Evolutionary conservation across 1,140 invertebrate species (phyloP), one percentile per base, ranked within the genome.

Genomic region (Danaus melanippus): DNA sequence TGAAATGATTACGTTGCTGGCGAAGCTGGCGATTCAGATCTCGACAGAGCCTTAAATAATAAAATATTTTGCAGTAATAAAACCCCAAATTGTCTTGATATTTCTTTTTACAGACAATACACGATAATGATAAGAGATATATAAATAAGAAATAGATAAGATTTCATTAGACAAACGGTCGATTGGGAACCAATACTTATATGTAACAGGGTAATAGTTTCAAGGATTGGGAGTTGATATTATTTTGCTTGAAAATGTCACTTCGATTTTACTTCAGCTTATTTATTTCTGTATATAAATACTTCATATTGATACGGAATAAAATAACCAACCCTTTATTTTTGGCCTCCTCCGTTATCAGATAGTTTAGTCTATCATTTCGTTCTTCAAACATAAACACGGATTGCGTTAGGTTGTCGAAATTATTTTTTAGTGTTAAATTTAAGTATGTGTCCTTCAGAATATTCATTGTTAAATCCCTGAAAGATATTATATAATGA

Each of bases 1-100:
- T 79, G 1, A 70, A 58, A 53, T 79, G 71, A 44, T 70, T 74
- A 3, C 76, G 62, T 45, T 67, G 70, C 46, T 76, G 76, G n/a
- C 78, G 65, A 45, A 74, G 59, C 17, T 76, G 71, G 5, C 56
- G 62, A 41, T 60, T 62, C 7, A 71, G 50, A 0, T 81, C 78
- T 12, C 67, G 66, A 1, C 69, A 67, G 10, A 48, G 32, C 17
- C 74, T 79, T 42, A 9, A 47, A 60, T 60, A 32, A 32, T 32
- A 32, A 32, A 32, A 32, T 32, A 32, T 32, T 32, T 32, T 32
- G 21, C 21, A 32, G 21, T 32, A 4, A 32, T 32, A 32, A 32
- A 32, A 32, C 2, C 1, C 21, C 21, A 32, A 32, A 32, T 32
- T 32, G 6, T 32, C 21, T 32, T 3, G 7, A 4, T 32, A 4